These are phyloP conservation scores for Percina caprodes DNA, from an alignment of 2,113 vertebrate species.

Conservation along the genomic window DNA sequence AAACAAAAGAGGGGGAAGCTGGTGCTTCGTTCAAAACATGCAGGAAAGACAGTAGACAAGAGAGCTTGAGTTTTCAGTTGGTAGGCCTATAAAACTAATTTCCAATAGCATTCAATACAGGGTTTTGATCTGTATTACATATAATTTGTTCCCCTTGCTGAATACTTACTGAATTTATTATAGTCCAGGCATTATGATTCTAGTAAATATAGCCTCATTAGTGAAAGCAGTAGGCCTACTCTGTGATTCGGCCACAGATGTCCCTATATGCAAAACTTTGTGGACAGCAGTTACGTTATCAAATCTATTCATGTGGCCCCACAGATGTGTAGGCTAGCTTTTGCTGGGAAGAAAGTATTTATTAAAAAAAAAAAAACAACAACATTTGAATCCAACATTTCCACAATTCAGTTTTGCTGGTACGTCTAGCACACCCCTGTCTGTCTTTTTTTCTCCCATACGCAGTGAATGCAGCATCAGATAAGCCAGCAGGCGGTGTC, in stretches of 20 bases:
- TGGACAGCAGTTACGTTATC: background rate
- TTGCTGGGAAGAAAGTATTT: background rate
- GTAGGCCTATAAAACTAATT: background rate
- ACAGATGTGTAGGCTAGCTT: background rate
- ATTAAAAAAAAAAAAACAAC: background rate
- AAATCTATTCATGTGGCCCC: too few relatives aligned
- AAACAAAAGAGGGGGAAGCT: conserved; percentile 36
- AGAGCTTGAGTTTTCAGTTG: background rate
- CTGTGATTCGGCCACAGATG: background rate
- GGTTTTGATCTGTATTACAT: background rate
- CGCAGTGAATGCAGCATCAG: conserved; percentile 46
- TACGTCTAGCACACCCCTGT: background rate
- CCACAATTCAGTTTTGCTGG: background rate
- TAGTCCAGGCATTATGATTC: background rate
- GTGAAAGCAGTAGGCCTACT: background rate
- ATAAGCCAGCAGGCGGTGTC: conserved; percentile 56
- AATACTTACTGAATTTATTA: background rate
- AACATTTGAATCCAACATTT: background rate
- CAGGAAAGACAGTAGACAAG: background rate
- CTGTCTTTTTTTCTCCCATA: background rate
- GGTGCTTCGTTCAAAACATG: conserved; percentile 16
- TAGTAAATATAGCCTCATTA: background rate
- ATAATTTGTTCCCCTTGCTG: background rate
- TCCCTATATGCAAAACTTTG: background rate
- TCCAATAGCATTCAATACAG: background rate